Conservation (phyloP, 1,140 invertebrate species). For the Mactra quadrangularis region DNA sequence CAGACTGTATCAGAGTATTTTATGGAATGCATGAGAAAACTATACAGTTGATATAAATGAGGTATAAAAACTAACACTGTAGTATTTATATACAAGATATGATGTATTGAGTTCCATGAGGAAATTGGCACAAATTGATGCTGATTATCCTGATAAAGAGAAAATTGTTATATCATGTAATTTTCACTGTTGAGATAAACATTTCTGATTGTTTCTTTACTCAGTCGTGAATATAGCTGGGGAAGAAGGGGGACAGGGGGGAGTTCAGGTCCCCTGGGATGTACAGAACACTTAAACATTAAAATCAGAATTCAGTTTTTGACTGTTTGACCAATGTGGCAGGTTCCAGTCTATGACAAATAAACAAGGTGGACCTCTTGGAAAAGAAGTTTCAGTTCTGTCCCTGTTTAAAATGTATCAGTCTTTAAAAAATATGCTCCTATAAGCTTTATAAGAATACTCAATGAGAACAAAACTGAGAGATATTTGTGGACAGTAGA, state of each 20-base stretch:
- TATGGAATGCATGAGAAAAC: too few species aligned
- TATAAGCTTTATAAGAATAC: too few species aligned
- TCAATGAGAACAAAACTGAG: too few species aligned
- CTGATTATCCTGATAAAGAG: constrained; percentile 11
- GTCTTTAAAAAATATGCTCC: too few species aligned
- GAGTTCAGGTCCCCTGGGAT: neutral
- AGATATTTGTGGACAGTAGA: too few species aligned
- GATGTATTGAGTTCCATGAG: constrained; percentile 12
- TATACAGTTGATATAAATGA: too few species aligned
- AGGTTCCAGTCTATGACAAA: too few species aligned
- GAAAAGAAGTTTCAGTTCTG: too few species aligned
- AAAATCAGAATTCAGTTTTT: neutral
- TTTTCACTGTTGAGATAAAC: constrained; percentile 31
- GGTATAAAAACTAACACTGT: too few species aligned
- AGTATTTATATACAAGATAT: neutral
- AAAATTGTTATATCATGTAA: constrained; percentile 29
- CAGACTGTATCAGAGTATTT: too few species aligned
- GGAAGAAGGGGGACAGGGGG: neutral
- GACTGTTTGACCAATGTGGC: too few species aligned
- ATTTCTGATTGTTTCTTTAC: neutral
- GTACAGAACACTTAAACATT: neutral
- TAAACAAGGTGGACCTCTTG: neutral
- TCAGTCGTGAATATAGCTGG: neutral
- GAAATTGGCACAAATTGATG: constrained; percentile 29
- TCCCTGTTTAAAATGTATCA: too few species aligned